Base-by-base conservation (phyloP, 1,140 invertebrate species). In the Mylabris phalerata region DNA sequence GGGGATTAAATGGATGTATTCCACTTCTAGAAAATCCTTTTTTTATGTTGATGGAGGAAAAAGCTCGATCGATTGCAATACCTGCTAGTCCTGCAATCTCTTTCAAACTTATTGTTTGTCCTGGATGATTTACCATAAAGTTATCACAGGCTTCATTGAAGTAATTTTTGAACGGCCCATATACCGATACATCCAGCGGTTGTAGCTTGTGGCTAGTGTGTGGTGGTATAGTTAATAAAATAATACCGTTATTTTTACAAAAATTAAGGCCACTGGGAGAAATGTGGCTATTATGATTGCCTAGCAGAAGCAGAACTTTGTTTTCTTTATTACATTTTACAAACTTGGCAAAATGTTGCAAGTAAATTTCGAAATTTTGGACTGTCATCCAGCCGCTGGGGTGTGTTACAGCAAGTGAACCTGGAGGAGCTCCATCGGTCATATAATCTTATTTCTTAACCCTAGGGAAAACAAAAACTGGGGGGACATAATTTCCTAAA, bases 1-100 rank as follows among this genome's bases (percentile, higher is more conserved):
- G 19, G 26, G 24, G 5, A 47, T 67, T 63, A 40, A 64, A 47
- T 10, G 63, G 63, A 9, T 1, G 56, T 45, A 67, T 64, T 10
- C 61, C 61, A 26, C 57, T 62, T 4, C 38, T 38, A 9, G 46
- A 0, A 48, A 63, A 67, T 57, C 55, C 57, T 52, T 58, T 9
- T 26, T 5, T 26, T 13, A 2, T 3, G 9, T 39, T 9, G 3
- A 9, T 4, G 48, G 24, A 1, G n/a, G n/a, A n/a, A n/a, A n/a
- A n/a, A n/a, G n/a, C 2, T 9, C 7, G 26, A 25, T 4, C 44
- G 11, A 9, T 13, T 13, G 57, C n/a, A 46, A 24, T 48, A 46
- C 48, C 47, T 10, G 55, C 51, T 13, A 60, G 24, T 13, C 49
- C 48, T 19, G 51, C 46, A 10, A 60, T 60, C 32, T 60, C 51